Conservation (phyloP, 2,113 vertebrate species). For the Macaca nemestrina region DNA sequence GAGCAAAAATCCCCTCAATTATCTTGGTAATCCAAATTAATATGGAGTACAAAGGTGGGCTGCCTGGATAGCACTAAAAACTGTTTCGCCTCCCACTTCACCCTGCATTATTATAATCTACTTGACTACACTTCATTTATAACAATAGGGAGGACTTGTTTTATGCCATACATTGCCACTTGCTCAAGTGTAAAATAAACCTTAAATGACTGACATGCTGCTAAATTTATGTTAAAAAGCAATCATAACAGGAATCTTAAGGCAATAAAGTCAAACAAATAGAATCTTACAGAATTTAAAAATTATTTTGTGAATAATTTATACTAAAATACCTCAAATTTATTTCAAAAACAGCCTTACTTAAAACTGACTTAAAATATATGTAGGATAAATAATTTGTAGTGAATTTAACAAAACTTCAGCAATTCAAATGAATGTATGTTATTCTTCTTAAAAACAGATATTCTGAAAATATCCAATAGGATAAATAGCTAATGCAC, state of each 20-base stretch:
- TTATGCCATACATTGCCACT: not conserved
- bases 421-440: not conserved
- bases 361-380: not conserved
- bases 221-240: not conserved
- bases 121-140: not conserved
- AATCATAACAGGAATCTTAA: not conserved
- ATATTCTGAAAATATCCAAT: not conserved
- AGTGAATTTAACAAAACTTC: not conserved
- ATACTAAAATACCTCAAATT: not conserved
- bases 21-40: not conserved
- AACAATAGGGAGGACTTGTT: accelerated
- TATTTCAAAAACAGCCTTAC: not conserved
- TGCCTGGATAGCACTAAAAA: not conserved
- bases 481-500: too few species aligned
- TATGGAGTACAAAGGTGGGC: not conserved
- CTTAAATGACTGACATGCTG: not conserved
- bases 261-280: not conserved
- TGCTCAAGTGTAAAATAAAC: not conserved
- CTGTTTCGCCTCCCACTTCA: not conserved
- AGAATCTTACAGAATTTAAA: not conserved
- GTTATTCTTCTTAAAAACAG: not conserved
- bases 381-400: not conserved
- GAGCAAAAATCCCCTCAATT: not conserved
- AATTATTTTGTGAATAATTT: not conserved
- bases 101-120: not conserved